Conservation (phyloP, 2,797 vertebrate genomes). For the Urosaurus nigricauda region DNA sequence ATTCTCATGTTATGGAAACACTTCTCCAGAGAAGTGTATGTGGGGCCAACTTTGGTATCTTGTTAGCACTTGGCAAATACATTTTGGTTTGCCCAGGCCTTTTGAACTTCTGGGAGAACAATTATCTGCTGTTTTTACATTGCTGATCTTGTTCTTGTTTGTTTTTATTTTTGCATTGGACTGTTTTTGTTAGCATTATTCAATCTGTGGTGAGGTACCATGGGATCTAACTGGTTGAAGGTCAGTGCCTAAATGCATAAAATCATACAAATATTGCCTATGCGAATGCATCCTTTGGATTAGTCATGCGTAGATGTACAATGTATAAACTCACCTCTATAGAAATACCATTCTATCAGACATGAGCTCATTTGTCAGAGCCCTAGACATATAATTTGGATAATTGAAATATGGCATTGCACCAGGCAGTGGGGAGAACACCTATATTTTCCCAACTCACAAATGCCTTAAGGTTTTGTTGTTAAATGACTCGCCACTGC, state of each 20-base stretch:
- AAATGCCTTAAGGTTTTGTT: constrained; percentile 41
- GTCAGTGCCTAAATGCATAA: background rate
- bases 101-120: background rate
- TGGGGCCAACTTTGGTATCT: background rate
- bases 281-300: background rate
- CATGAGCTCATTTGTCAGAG: constrained; percentile 16
- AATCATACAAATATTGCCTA: background rate
- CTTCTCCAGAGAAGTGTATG: background rate
- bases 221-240: background rate
- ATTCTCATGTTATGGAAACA: no score
- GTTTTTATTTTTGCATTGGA: background rate
- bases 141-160: background rate
- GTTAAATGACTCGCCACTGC: constrained; percentile 52
- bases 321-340: background rate
- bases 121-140: no score
- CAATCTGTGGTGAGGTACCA: no score
- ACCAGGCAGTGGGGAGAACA: constrained; percentile 44
- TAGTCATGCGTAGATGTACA: background rate
- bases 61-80: background rate
- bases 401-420: constrained; percentile 48
- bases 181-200: no score
- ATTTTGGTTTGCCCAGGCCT: background rate
- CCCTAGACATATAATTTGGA: constrained; percentile 22
- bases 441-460: constrained; percentile 23
- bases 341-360: background rate